Percentiles rank a stretch among this genome's conserved stretches.
Evolutionary conservation across 2,888 invertebrate species (phyloP).

Genomic region (Melanchra persicariae): DNA sequence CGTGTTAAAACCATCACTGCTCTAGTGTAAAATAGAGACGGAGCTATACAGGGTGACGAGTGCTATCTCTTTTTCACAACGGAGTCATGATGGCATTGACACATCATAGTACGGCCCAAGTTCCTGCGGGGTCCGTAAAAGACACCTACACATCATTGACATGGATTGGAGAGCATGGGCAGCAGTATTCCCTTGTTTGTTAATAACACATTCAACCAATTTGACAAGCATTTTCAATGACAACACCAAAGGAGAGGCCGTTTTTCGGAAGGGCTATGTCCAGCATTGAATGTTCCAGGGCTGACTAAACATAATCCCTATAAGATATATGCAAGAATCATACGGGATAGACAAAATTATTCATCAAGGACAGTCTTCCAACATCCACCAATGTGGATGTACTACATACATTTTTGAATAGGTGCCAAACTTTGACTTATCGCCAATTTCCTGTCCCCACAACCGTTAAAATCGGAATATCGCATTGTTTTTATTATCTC

Average conservation of each 20-base stretch:
- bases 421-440: constrained; percentile 62
- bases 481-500: constrained; percentile 32
- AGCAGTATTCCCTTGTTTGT: neutral
- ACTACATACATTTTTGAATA: constrained; percentile 48
- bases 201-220: neutral
- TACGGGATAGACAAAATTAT: constrained; percentile 7
- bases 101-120: neutral
- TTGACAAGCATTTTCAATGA: neutral
- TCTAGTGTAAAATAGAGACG: neutral
- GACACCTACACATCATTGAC: neutral
- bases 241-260: neutral
- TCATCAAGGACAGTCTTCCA: constrained; percentile 18
- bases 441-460: constrained; percentile 52
- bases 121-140: constrained; percentile 18
- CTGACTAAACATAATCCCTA: neutral
- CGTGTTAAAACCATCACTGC: neutral
- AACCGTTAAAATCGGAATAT: constrained; percentile 49
- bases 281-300: neutral
- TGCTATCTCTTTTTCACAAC: neutral
- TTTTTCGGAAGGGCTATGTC: neutral
- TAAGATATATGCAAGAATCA: neutral
- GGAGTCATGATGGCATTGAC: neutral
- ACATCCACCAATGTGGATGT: constrained; percentile 40
- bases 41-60: neutral
- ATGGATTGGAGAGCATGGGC: neutral